phyloP scores from a whole-genome alignment of 2,113 vertebrate genomes.

The Numida meleagris region DNA sequence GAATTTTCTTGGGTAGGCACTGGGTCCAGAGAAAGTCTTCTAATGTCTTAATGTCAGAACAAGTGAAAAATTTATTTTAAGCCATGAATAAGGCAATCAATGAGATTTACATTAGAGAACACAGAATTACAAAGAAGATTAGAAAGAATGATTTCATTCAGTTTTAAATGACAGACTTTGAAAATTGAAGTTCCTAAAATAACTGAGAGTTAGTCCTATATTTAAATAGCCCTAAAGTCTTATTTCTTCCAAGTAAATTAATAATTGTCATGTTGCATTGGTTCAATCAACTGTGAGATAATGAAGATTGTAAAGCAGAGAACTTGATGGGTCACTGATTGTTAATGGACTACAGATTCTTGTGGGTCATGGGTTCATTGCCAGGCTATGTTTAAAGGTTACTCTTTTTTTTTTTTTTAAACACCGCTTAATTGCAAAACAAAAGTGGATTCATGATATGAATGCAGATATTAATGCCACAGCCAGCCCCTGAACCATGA shows the following conservation, averaged over 20 bases:
- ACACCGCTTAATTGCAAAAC: neutral
- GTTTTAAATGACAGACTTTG: neutral
- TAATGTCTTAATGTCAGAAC: neutral
- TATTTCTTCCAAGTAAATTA: conserved; percentile 30
- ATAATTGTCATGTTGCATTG: conserved; percentile 31
- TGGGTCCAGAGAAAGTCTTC: neutral
- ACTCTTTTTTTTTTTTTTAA: neutral
- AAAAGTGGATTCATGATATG: neutral
- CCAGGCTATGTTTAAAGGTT: conserved; percentile 18
- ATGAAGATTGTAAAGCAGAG: conserved; percentile 21
- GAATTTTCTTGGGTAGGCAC: neutral
- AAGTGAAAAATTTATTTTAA: neutral
- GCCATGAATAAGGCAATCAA: neutral
- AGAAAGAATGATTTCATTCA: neutral
- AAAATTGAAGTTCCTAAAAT: conserved; percentile 18
- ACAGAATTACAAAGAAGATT: neutral
- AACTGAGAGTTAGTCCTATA: neutral
- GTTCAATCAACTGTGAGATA: conserved; percentile 45
- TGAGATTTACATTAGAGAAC: neutral
- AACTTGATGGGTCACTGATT: conserved; percentile 43
- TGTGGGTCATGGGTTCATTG: conserved; percentile 39
- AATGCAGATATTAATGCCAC: neutral
- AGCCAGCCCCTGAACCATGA: neutral
- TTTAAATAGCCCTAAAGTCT: conserved; percentile 6
- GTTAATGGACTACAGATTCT: conserved; percentile 48